Percentiles rank a stretch among this genome's conserved stretches.
phyloP scores from a whole-genome alignment of 2,113 vertebrate genomes.

The Ovis aries region ARS-UI_Ramb_v3.0 NC_056063.1:50946501-50947000 shows the following conservation, averaged over 20 bases:
- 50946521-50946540: no score
- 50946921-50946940: neutral
- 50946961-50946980: neutral
- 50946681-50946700: no score
- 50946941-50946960: neutral
- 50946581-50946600: no score
- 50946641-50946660: no score
- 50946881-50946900: neutral
- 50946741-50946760: neutral
- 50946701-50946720: fast-evolving
- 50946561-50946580: no score
- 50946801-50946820: neutral
- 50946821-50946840: neutral
- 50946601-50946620: no score
- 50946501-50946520: neutral
- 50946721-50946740: neutral
- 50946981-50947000: neutral
- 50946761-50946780: neutral
- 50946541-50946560: no score
- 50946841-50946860: neutral
- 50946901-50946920: neutral
- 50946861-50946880: neutral
- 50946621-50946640: no score
- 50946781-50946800: no score
- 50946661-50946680: no score